Conservation (phyloP, 2,888 invertebrate species). For the Mactromeris polynyma region DNA sequence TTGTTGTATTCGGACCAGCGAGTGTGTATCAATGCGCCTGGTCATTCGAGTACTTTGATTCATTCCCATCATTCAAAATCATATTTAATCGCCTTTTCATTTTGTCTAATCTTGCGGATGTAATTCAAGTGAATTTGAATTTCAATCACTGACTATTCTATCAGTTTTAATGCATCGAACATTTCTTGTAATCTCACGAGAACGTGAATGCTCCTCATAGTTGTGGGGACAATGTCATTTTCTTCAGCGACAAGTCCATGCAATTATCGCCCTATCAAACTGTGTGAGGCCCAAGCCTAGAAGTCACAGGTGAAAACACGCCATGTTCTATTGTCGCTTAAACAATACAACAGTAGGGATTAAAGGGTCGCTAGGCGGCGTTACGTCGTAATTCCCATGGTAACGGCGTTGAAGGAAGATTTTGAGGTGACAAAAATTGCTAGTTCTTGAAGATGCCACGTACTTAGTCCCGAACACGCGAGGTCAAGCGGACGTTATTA, state of each 20-base stretch:
- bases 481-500: slow-evolving; percentile 14
- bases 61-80: not conserved
- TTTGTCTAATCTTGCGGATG: not conserved
- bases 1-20: too few species aligned
- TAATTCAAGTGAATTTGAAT: not conserved
- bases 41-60: too few species aligned
- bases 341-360: slow-evolving; percentile 40
- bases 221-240: slow-evolving; percentile 32
- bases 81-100: not conserved
- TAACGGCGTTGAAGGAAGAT: slow-evolving; percentile 19
- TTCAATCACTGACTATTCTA: not conserved
- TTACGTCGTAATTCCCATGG: slow-evolving; percentile 35
- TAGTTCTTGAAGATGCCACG: not conserved
- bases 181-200: not conserved
- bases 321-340: not conserved
- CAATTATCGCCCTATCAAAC: slow-evolving; percentile 41
- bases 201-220: not conserved
- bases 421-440: slow-evolving; percentile 19
- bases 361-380: slow-evolving; percentile 34
- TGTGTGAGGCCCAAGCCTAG: slow-evolving; percentile 41
- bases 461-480: not conserved
- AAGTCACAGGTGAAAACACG: slow-evolving; percentile 17
- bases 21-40: too few species aligned
- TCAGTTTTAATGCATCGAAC: not conserved
- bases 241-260: slow-evolving; percentile 18